These are phyloP conservation scores for Idaea biselata DNA, from an alignment of 2,888 invertebrate species.

Conservation along the genomic window DNA sequence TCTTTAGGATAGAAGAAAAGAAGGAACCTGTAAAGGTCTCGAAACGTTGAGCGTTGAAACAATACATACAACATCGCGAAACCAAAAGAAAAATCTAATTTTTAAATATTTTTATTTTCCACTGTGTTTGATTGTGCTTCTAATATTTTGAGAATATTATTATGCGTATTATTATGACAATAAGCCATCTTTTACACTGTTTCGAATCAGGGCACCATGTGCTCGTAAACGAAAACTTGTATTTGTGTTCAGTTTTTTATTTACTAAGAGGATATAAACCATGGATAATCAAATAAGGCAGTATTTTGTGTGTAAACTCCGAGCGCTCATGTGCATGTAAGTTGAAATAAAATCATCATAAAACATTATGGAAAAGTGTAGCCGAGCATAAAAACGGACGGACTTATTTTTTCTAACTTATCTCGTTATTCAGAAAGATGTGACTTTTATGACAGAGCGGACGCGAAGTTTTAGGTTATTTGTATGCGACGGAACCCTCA, in stretches of 20 bases:
- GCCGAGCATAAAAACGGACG: constrained; percentile 56
- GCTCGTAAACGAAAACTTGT: too few relatives aligned
- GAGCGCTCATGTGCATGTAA: constrained; percentile 46
- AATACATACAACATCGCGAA: too few relatives aligned
- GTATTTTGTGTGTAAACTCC: constrained; percentile 33
- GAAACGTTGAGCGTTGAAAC: too few relatives aligned
- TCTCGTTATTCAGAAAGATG: constrained; percentile 71
- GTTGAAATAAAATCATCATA: constrained; percentile 67
- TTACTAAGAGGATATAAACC: background rate
- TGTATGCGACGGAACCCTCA: constrained; percentile 56
- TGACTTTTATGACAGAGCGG: constrained; percentile 69
- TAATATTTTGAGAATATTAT: too few relatives aligned
- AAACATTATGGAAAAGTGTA: constrained; percentile 63
- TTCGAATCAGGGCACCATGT: too few relatives aligned
- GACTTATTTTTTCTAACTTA: constrained; percentile 69
- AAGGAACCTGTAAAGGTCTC: too few relatives aligned
- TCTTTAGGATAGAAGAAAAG: too few relatives aligned
- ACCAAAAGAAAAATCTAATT: too few relatives aligned
- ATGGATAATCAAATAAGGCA: constrained; percentile 21
- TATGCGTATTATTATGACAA: too few relatives aligned
- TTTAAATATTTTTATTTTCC: too few relatives aligned
- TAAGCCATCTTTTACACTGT: too few relatives aligned
- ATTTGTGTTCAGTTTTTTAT: background rate
- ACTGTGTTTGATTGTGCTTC: too few relatives aligned
- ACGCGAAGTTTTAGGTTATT: constrained; percentile 66